Conservation (phyloP, 2,797 vertebrate genomes). For the Poeciliopsis paucimaculata region DNA sequence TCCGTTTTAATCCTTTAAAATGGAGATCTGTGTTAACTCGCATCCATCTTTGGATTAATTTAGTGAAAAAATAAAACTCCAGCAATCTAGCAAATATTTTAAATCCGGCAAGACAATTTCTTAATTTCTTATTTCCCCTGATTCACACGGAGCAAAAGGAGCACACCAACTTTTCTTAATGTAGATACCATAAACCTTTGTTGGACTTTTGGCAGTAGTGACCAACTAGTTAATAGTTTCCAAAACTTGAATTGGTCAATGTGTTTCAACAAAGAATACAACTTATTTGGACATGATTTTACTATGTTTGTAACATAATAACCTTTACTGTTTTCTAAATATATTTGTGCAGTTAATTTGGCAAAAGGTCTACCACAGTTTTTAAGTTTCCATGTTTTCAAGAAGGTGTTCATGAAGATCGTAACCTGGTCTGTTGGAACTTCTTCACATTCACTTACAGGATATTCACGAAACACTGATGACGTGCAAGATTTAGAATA, state of each 20-base stretch:
- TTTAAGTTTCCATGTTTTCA: neutral
- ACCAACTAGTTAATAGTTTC: neutral
- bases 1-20: neutral
- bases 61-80: neutral
- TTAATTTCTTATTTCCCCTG: neutral
- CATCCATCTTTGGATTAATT: neutral
- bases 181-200: neutral
- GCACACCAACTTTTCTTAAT: neutral
- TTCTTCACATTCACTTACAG: neutral
- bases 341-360: neutral
- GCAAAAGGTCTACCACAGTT: no score
- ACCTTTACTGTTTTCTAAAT: neutral
- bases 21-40: neutral
- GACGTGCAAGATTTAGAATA: neutral
- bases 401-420: neutral
- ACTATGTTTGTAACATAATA: neutral
- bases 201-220: neutral
- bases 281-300: neutral
- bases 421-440: neutral
- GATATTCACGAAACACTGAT: neutral
- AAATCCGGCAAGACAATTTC: neutral
- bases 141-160: neutral
- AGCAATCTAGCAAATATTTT: neutral
- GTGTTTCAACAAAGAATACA: neutral
- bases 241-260: neutral